These are phyloP conservation scores for Limnephilus lunatus DNA, from an alignment of 2,888 invertebrate genomes.

Conservation along the genomic window DNA sequence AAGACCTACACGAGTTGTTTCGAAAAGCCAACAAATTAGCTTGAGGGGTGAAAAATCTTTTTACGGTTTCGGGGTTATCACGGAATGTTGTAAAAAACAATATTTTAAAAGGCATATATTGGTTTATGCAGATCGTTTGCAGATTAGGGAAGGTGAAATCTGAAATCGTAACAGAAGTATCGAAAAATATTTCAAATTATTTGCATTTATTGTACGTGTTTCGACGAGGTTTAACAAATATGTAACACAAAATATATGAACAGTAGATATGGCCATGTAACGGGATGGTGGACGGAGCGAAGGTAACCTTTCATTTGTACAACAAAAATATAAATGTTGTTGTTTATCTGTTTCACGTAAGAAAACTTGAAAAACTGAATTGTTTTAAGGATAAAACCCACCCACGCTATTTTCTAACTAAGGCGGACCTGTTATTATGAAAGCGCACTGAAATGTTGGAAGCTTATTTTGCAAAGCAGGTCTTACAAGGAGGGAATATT, in stretches of 20 bases:
- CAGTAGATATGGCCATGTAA: background rate
- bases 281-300: background rate
- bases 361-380: background rate
- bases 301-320: background rate
- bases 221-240: background rate
- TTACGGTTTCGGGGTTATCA: background rate
- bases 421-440: background rate
- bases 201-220: too few species aligned
- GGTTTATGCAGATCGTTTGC: background rate
- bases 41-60: background rate
- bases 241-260: background rate
- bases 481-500: background rate
- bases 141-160: background rate
- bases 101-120: background rate
- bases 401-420: background rate
- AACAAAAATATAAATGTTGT: background rate
- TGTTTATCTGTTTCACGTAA: background rate
- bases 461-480: background rate
- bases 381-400: background rate
- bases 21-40: too few species aligned
- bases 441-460: background rate
- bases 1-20: too few species aligned
- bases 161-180: background rate
- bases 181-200: background rate
- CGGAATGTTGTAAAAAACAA: background rate